Evolutionary conservation across 1,140 invertebrate genomes (phyloP), one percentile per base, ranked within the genome.

Genomic region (Atta colombica): DNA sequence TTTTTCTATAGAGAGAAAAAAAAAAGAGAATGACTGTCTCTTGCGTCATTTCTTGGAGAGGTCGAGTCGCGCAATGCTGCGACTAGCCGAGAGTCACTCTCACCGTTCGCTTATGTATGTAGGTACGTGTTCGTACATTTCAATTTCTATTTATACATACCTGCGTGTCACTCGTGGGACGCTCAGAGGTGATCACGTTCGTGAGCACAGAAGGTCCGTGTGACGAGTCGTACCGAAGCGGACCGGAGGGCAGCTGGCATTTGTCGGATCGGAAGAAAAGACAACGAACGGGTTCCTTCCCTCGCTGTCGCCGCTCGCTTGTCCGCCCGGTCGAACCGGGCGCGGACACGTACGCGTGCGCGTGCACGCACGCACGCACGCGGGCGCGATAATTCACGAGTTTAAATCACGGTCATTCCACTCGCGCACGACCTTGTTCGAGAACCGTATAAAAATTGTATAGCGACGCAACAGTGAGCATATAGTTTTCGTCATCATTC

Each of bases 371-470:
- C 39, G 60, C 28, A 31, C 18, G 49, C 77, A n/a, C 6, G 51
- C 39, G 82, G 51, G 18, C 69, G 58, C 35, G n/a, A 51, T 28
- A 78, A 77, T 51, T 53, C 14, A 28, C 66, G 45, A n/a, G 72
- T 58, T 77, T 10, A 55, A 61, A 80, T 35, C 81, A 49, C 58
- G 53, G 68, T 77, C 60, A 31, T 81, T 86, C 66, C 25, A 86
- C 25, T 86, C 45, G 25, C 53, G 25, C 53, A n/a, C 49, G 60
- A 60, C 49, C 58, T 60, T 74, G 10, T 58, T 87, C 61, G 45
- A 53, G 16, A 18, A 10, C 4, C 18, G 58, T n/a, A 21, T 14
- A 45, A 77, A 49, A 77, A 65, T 7, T 8, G 18, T n/a, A 18
- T n/a, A 12, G 58, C 60, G 2, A 51, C 45, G 25, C 25, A 21